Evolutionary conservation across 1,140 invertebrate species (phyloP), one percentile per base, ranked within the genome.

Genomic region (Brachionus plicatilis): DNA sequence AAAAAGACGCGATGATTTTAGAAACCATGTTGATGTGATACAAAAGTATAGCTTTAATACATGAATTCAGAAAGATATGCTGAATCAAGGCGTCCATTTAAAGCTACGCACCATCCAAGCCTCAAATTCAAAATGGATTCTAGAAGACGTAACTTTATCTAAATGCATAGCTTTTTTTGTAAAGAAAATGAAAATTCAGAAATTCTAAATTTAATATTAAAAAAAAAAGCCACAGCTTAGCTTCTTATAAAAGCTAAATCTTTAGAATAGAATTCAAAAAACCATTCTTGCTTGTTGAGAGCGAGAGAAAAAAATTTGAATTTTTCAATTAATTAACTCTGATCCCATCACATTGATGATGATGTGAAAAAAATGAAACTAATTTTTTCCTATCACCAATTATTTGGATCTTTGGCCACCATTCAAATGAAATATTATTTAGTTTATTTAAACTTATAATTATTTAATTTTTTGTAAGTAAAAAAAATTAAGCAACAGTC

Each of bases 71-170:
- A 20, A 20, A 68, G 27, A 68, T 33, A 68, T 27, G 1, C n/a
- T 33, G 27, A 68, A 68, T 37, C 27, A 68, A 33, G 33, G 66
- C 66, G 66, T 68, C 66, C 66, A 68, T 68, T 68, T 68, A 68
- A 68, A 68, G 66, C 66, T 68, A 68, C 66, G 33, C 33, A 24
- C 66, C 27, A 68, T 68, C 66, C 27, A 68, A 41, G 12, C 27
- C 33, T 14, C 33, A 7, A 33, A 68, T 12, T 24, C 33, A 33
- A 68, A 66, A 68, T 33, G 33, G 14, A 68, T 68, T 68, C 27
- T 68, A 24, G 66, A 68, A 68, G 66, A 68, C 66, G 66, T 68
- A 33, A 68, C 33, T 68, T 68, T 68, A 68, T 68, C 66, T 68
- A 68, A 68, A 68, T 68, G 66, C 66, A 68, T 68, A 68, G 66